These are phyloP conservation scores for Myrmecophaga tridactyla DNA, from an alignment of 2,113 vertebrate genomes.

Conservation along the genomic window DNA sequence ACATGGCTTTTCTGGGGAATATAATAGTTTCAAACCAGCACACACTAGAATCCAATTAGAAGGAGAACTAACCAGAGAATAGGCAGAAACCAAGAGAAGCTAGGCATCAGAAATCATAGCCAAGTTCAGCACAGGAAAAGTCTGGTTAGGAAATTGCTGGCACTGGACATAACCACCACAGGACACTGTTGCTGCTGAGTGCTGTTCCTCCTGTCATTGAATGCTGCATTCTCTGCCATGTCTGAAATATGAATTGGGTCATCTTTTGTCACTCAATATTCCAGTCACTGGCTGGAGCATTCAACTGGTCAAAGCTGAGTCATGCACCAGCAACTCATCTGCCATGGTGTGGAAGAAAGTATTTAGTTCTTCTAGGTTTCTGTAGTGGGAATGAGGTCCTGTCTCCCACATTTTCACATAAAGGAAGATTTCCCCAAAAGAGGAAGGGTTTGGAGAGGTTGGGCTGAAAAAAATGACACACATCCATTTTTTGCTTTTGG, in stretches of 20 bases:
- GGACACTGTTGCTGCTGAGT: neutral
- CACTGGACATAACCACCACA: fast-evolving
- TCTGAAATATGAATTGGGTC: slow-evolving; percentile 33
- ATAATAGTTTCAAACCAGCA: too few relatives aligned
- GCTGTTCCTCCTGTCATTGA: neutral
- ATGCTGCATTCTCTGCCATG: neutral
- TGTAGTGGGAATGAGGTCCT: neutral
- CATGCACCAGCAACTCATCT: neutral
- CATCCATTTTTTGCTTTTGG: neutral
- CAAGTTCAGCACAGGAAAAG: neutral
- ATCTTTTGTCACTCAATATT: slow-evolving; percentile 24
- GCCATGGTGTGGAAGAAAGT: neutral
- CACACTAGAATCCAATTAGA: neutral
- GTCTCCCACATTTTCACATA: neutral
- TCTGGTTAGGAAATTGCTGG: neutral
- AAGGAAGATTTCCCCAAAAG: neutral
- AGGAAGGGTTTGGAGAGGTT: neutral
- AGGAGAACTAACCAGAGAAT: neutral
- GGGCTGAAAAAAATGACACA: neutral
- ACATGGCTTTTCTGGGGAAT: too few relatives aligned
- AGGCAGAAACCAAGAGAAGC: neutral
- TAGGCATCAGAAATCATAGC: neutral
- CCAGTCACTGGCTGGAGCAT: neutral
- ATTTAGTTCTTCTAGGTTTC: neutral
- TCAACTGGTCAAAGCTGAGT: neutral